Conservation (phyloP, 2,888 invertebrate genomes). For the Loripinus fragilis region DNA sequence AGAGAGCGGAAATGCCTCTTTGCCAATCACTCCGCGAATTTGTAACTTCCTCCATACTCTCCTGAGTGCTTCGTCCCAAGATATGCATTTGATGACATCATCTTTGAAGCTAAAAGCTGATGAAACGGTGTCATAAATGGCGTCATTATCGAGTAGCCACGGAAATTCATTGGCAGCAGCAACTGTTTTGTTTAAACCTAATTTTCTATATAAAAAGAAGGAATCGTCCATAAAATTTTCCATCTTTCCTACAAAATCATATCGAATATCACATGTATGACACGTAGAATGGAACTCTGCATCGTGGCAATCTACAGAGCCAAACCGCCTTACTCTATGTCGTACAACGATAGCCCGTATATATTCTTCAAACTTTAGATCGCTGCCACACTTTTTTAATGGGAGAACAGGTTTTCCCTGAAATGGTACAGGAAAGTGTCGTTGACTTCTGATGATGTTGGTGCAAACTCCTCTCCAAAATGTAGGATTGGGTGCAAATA, state of each 20-base stretch:
- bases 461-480: slow-evolving; percentile 48
- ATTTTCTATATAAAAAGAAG: slow-evolving; percentile 23
- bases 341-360: slow-evolving; percentile 53
- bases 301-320: slow-evolving; percentile 61
- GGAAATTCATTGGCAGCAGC: slow-evolving; percentile 6
- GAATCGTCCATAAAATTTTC: slow-evolving; percentile 63
- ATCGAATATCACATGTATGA: slow-evolving; percentile 55
- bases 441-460: slow-evolving; percentile 31
- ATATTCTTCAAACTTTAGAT: slow-evolving; percentile 67
- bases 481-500: slow-evolving; percentile 64
- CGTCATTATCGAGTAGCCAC: slow-evolving; percentile 49
- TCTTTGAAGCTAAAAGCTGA: slow-evolving; percentile 47
- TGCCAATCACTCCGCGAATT: slow-evolving; percentile 55
- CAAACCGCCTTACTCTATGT: slow-evolving; percentile 28
- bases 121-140: slow-evolving; percentile 44
- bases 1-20: slow-evolving; percentile 43
- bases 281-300: slow-evolving; percentile 56
- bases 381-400: slow-evolving; percentile 52
- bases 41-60: slow-evolving; percentile 59
- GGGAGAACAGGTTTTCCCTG: not conserved
- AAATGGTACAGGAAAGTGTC: slow-evolving; percentile 16
- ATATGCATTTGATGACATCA: slow-evolving; percentile 29
- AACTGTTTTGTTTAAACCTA: slow-evolving; percentile 40
- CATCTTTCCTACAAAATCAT: slow-evolving; percentile 66
- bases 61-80: slow-evolving; percentile 49